Base-by-base conservation (phyloP, 2,888 invertebrate species). In the Limenitis camilla region DNA sequence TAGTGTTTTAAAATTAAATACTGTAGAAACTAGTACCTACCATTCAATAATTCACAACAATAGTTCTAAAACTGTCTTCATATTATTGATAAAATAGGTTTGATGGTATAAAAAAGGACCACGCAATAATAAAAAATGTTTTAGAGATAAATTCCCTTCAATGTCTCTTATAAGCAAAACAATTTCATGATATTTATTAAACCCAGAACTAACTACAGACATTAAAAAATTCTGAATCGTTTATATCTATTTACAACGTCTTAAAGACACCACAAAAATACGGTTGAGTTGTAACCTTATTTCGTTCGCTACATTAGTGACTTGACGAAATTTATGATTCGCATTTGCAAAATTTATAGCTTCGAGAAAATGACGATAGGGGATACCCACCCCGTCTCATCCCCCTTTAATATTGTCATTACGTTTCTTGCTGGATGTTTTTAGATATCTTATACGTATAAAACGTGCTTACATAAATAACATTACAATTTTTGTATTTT, bases 311-410 rank as follows among this genome's bases (percentile, higher is more conserved):
- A 76, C 78, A 79, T 81, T 81, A 79, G 74, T 71, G 66, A 65
- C 64, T 72, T 68, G 79, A 71, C 69, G 71, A 67, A 74, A 82
- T 83, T 83, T 81, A 83, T 81, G 73, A 67, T 61, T 67, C 68
- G 67, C 76, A 78, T 81, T 82, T 74, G 66, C 62, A 61, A 62
- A 76, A 82, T 82, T 82, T 83, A 83, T 78, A 56, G 66, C 72
- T 65, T 57, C 63, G 65, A 57, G 60, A 62, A 64, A 65, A 67
- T 59, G 65, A 61, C 62, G 63, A 56, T 50, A 56, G 63, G 64
- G 63, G 60, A 59, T 49, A 55, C 45, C 32, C 53, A 44, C 47
- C 42, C 49, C 44, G 32, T 40, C 56, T 51, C 53, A 38, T 48
- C 41, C 40, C 52, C 55, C 54, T 56, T 51, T 53, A 57, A 58